phyloP scores from a whole-genome alignment of 2,888 invertebrate species.

The Vanessa cardui region DNA sequence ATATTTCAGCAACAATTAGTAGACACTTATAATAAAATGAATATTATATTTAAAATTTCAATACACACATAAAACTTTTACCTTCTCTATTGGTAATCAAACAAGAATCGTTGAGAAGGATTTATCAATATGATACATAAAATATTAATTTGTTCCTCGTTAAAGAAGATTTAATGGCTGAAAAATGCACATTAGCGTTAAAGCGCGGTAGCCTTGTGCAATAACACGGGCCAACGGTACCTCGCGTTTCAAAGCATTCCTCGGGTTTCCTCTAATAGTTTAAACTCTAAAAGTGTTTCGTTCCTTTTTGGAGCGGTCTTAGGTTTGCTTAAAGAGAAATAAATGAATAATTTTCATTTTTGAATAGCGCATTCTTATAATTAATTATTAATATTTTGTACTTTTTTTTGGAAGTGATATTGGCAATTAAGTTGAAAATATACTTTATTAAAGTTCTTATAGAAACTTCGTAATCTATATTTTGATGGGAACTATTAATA shows the following conservation, averaged over 20 bases:
- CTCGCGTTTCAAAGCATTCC: conserved; percentile 23
- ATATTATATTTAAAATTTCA: too few species aligned
- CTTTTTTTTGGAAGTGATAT: too few species aligned
- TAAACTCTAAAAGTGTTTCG: conserved; percentile 2
- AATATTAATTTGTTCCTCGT: background rate
- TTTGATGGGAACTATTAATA: too few species aligned
- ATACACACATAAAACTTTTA: too few species aligned
- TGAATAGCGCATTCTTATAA: background rate
- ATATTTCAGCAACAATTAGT: too few species aligned
- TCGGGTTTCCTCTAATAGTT: conserved; percentile 12
- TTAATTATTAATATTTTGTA: too few species aligned
- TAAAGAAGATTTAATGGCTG: conserved; percentile 3
- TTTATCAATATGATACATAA: background rate
- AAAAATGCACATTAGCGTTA: conserved; percentile 8
- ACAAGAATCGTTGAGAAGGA: background rate
- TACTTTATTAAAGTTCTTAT: too few species aligned
- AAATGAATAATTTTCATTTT: background rate
- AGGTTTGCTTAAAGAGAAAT: background rate
- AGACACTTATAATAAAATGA: too few species aligned
- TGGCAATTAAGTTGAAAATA: too few species aligned
- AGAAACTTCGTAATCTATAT: too few species aligned
- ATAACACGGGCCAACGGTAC: conserved; percentile 18
- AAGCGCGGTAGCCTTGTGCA: conserved; percentile 21
- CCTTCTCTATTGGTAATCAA: too few species aligned
- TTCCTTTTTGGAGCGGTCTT: conserved; percentile 1